These are phyloP conservation scores for Paralvinella palmiformis DNA, from an alignment of 1,140 invertebrate genomes.

Conservation along the genomic window DNA sequence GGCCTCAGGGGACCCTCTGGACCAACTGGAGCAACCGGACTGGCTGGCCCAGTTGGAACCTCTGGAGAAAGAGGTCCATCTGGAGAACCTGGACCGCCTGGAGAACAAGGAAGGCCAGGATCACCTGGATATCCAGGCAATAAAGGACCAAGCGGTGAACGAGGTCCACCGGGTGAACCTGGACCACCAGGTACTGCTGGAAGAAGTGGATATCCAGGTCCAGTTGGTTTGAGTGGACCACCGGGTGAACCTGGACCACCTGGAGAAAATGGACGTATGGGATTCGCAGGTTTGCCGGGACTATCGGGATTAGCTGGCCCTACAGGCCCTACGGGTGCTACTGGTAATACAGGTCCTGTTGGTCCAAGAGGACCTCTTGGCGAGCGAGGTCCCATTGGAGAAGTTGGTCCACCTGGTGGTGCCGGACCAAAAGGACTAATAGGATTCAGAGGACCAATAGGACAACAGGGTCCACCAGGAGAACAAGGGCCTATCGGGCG, in stretches of 20 bases:
- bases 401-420: slow-evolving; percentile 16
- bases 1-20: slow-evolving; percentile 9
- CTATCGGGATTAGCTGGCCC: slow-evolving; percentile 57
- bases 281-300: slow-evolving; percentile 54
- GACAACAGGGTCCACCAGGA: neutral
- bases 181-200: neutral
- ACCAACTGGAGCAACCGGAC: neutral
- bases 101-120: slow-evolving; percentile 2
- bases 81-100: slow-evolving; percentile 7
- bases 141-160: slow-evolving; percentile 9
- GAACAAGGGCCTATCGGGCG: too few relatives aligned
- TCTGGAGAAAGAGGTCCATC: slow-evolving; percentile 54
- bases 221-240: slow-evolving; percentile 21
- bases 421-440: slow-evolving; percentile 34
- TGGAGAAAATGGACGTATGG: slow-evolving; percentile 21
- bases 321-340: slow-evolving; percentile 41
- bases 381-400: slow-evolving; percentile 23
- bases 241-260: slow-evolving; percentile 13
- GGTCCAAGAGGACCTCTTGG: slow-evolving; percentile 41
- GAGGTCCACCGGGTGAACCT: neutral
- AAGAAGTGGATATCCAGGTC: slow-evolving; percentile 8
- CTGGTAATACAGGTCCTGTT: slow-evolving; percentile 54
- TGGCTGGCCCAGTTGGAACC: neutral
- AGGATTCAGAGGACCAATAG: neutral
- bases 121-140: neutral